Percentiles rank a stretch among this genome's conserved stretches.
phyloP scores from a whole-genome alignment of 1,140 invertebrate species.

The Drosophila guanche region DNA sequence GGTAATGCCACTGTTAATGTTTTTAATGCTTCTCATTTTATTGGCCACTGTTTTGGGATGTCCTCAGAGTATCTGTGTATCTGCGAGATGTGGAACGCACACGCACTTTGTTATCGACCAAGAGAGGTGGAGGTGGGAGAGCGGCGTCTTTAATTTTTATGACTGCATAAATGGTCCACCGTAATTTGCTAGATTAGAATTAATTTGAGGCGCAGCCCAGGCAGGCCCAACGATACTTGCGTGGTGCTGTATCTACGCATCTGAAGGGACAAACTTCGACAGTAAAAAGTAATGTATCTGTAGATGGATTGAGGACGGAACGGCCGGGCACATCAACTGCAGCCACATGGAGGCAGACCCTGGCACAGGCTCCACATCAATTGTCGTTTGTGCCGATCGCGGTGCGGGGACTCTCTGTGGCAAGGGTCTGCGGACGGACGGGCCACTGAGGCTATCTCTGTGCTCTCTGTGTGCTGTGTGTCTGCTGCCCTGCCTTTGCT shows the following conservation, averaged over 20 bases:
- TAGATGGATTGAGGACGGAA: constrained; percentile 17
- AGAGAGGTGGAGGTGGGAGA: not conserved
- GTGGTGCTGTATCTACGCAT: constrained; percentile 35
- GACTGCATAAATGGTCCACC: constrained; percentile 74
- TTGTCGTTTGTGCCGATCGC: constrained; percentile 70
- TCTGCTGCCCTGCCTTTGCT: constrained; percentile 59
- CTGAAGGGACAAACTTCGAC: constrained; percentile 53
- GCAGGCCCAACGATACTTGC: constrained; percentile 19
- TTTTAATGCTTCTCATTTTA: constrained; percentile 73
- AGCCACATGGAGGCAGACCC: constrained; percentile 10
- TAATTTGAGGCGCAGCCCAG: constrained; percentile 63
- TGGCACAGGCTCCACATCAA: constrained; percentile 69
- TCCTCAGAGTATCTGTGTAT: constrained; percentile 23
- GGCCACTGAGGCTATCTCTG: constrained; percentile 23
- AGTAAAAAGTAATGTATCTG: constrained; percentile 62
- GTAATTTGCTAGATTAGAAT: constrained; percentile 80
- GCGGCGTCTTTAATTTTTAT: constrained; percentile 76
- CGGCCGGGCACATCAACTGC: constrained; percentile 16
- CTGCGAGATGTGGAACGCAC: constrained; percentile 60
- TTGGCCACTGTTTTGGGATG: constrained; percentile 56
- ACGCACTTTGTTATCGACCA: constrained; percentile 62
- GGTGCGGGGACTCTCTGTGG: constrained; percentile 12
- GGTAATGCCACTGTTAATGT: constrained; percentile 75
- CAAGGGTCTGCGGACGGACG: constrained; percentile 1
- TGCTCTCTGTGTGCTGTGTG: too few relatives aligned